These are phyloP conservation scores for Metalampra italica DNA, from an alignment of 2,888 invertebrate species.

Conservation along the genomic window DNA sequence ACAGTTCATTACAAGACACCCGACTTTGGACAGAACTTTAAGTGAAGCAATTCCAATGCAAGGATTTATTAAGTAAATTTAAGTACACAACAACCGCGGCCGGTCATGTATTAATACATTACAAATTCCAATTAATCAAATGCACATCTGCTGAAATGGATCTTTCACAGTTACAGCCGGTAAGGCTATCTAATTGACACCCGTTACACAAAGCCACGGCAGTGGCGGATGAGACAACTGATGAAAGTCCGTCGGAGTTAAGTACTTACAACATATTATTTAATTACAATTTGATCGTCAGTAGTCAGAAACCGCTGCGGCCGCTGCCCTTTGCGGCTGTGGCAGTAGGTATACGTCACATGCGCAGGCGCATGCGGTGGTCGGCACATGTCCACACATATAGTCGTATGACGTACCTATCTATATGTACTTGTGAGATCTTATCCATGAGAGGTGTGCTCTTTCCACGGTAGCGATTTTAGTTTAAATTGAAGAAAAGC, in stretches of 20 bases:
- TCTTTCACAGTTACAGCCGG: conserved; percentile 54
- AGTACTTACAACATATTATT: conserved; percentile 46
- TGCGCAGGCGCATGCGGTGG: conserved; percentile 21
- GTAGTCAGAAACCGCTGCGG: conserved; percentile 14
- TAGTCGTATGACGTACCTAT: conserved; percentile 33
- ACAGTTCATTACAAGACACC: conserved; percentile 44
- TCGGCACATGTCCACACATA: conserved; percentile 64
- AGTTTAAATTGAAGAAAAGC: conserved; percentile 14
- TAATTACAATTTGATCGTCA: conserved; percentile 43
- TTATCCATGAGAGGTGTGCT: conserved; percentile 29
- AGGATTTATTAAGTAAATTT: conserved; percentile 41
- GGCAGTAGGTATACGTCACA: conserved; percentile 15
- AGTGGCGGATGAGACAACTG: conserved; percentile 46
- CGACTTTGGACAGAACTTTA: conserved; percentile 46
- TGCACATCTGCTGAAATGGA: conserved; percentile 46
- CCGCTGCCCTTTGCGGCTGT: background rate
- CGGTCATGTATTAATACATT: conserved; percentile 32
- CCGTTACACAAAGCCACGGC: conserved; percentile 42
- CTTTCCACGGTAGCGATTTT: conserved; percentile 15
- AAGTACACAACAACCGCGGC: conserved; percentile 31
- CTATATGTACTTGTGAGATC: conserved; percentile 21
- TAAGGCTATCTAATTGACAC: conserved; percentile 73
- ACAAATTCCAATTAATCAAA: conserved; percentile 56
- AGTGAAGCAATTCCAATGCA: conserved; percentile 53
- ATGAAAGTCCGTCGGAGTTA: conserved; percentile 59